Base-by-base conservation (phyloP, 2,113 vertebrate genomes). In the Pedetes capensis region DNA sequence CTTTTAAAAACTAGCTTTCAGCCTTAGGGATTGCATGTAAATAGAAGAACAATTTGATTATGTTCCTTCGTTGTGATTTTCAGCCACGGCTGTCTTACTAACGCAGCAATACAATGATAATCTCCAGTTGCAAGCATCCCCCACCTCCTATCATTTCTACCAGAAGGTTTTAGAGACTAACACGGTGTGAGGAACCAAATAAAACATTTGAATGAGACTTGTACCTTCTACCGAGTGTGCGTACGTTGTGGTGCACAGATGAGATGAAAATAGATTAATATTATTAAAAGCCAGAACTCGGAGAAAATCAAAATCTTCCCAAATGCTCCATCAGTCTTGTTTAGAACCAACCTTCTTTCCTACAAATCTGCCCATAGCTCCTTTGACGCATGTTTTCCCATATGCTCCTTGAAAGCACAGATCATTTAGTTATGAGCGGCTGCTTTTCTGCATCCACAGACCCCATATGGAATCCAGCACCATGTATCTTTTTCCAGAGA, bases 211-310 rank as follows among this genome's bases (percentile, higher is more conserved):
- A 25, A 83, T 57, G 92, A 93, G 75, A 90, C 37, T 64, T 76
- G 3, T 51, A 5, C 20, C 68, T 79, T 89, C 59, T 29, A 27
- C 32, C 51, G 57, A 86, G 10, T 75, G 18, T 80, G 47, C 68
- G 79, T 51, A 17, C 76, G 83, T 42, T 49, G 8, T 78, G 66
- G 12, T 55, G 63, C 34, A 44, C 5, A 11, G 84, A 27, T 8
- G 57, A 75, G 47, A 78, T 53, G 23, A 81, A 94, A 91, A 94
- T 72, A 90, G 63, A 91, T 68, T 37, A 47, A 14, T 29, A 69
- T 55, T 80, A 80, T n/a, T 59, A 81, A 92, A 96, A 89, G 87
- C 57, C 74, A 89, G 74, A 85, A 90, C 20, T 29, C 27, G 29
- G 55, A 86, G 86, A 69, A 92, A 88, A 75, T 57, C 32, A 23